Evolutionary conservation across 2,888 invertebrate species (phyloP).

Genomic region (Coenonympha arcania): DNA sequence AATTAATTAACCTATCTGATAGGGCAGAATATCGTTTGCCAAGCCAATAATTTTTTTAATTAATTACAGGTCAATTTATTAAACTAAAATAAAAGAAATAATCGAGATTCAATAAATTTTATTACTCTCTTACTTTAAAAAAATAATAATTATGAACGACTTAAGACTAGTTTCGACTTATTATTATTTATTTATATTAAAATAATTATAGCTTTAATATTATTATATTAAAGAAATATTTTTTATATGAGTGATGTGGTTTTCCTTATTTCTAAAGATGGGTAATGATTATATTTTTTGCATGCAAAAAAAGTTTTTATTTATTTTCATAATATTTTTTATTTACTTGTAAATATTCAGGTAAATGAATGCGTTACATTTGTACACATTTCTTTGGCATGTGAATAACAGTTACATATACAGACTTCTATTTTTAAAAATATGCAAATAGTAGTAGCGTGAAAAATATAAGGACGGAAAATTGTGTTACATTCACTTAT

Average conservation of each 20-base stretch:
- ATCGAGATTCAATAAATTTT: slow-evolving; percentile 28
- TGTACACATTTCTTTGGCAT: slow-evolving; percentile 64
- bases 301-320: slow-evolving; percentile 51
- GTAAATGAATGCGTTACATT: slow-evolving; percentile 39
- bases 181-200: slow-evolving; percentile 26
- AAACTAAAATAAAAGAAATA: slow-evolving; percentile 21
- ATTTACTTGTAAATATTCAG: slow-evolving; percentile 28
- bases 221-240: slow-evolving; percentile 32
- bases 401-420: slow-evolving; percentile 22
- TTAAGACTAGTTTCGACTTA: slow-evolving; percentile 61
- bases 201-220: slow-evolving; percentile 22
- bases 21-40: too few relatives aligned
- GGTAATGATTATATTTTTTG: slow-evolving; percentile 38
- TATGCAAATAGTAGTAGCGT: slow-evolving; percentile 11
- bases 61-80: too few relatives aligned
- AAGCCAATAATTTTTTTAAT: too few relatives aligned
- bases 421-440: slow-evolving; percentile 16
- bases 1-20: too few relatives aligned
- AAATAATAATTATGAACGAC: slow-evolving; percentile 44
- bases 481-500: slow-evolving; percentile 3
- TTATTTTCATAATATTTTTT: slow-evolving; percentile 31
- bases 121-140: slow-evolving; percentile 30
- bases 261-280: slow-evolving; percentile 24
- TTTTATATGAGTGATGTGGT: slow-evolving; percentile 34
- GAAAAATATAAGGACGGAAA: slow-evolving; percentile 23